Percentiles rank a stretch among this genome's conserved stretches.
phyloP scores from a whole-genome alignment of 2,113 vertebrate species.

The Mesoclemmys tuberculata region DNA sequence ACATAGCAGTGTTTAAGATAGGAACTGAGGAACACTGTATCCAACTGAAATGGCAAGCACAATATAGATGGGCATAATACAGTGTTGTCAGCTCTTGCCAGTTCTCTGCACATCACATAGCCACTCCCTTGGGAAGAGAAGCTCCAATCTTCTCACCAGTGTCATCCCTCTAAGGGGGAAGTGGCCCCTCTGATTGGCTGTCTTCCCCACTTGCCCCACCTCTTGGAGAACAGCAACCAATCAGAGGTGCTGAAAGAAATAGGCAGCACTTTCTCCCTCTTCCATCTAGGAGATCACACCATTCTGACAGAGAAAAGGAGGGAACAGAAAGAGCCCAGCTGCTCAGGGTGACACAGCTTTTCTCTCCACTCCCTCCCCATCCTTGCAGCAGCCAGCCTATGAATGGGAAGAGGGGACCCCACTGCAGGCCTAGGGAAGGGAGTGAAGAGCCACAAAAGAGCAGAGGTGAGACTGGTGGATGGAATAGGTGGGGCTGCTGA shows the following conservation, averaged over 20 bases:
- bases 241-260: not conserved
- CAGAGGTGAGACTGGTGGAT: not conserved
- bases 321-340: not conserved
- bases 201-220: not conserved
- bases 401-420: not conserved
- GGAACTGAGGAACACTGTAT: not conserved
- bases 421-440: not conserved
- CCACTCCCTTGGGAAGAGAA: not conserved
- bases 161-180: not conserved
- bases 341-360: not conserved
- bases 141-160: not conserved
- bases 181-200: no score
- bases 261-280: not conserved
- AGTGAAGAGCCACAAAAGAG: not conserved
- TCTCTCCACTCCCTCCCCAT: not conserved
- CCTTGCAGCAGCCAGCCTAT: not conserved
- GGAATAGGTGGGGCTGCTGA: not conserved
- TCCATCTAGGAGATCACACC: not conserved
- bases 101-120: not conserved
- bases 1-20: fast-evolving
- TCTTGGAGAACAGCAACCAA: not conserved
- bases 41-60: not conserved
- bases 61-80: not conserved
- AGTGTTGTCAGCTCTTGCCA: not conserved
- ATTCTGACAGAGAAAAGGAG: not conserved